A percentile compares a stretch with the other conserved stretches of the same genome.
Evolutionary conservation across 2,113 vertebrate genomes (phyloP).

Genomic region (Nothoprocta pentlandii): DNA sequence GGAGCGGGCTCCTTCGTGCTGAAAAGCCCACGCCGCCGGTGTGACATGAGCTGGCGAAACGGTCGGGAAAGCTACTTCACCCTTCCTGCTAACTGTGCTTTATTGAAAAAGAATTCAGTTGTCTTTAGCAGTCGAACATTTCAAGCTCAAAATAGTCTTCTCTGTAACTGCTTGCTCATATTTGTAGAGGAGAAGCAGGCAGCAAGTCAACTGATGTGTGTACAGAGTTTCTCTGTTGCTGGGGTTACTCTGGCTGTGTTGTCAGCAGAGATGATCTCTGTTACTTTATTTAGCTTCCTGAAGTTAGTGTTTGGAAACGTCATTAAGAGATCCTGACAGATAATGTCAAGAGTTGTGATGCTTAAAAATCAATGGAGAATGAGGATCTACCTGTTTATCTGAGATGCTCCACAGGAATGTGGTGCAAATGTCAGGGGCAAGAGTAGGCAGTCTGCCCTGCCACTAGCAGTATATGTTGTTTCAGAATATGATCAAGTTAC

Average conservation of each 20-base stretch:
- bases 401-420: not conserved
- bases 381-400: not conserved
- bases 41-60: too few species aligned
- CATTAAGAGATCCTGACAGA: not conserved
- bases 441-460: not conserved
- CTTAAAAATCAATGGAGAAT: not conserved
- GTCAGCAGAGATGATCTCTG: not conserved
- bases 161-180: not conserved
- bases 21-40: fast-evolving
- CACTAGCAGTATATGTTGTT: fast-evolving
- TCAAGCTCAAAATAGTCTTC: too few species aligned
- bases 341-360: not conserved
- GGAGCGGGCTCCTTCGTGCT: not conserved
- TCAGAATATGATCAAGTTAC: not conserved
- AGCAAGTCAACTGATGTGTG: not conserved
- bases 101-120: not conserved
- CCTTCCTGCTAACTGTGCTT: not conserved
- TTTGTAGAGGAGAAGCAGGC: not conserved
- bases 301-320: not conserved
- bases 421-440: not conserved
- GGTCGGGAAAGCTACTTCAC: fast-evolving
- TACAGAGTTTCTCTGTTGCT: not conserved
- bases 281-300: not conserved
- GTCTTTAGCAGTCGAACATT: not conserved
- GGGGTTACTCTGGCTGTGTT: not conserved